These are phyloP conservation scores for chimpanzee (Pan troglodytes) DNA, from an alignment of 2,113 vertebrate genomes.

Conservation along the genomic window NHGRI_mPanTro3-v2.1_pri NC_072398.2:38355501-38356000, in stretches of 20 bases:
- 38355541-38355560: background rate
- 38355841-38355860: background rate
- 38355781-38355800: background rate
- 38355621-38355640: background rate
- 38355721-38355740: constrained; percentile 46
- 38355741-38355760: constrained; percentile 34
- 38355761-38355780: constrained; percentile 1
- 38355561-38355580: constrained; percentile 41
- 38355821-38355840: background rate
- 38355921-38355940: fast-evolving
- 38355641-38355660: background rate
- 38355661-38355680: constrained; percentile 31
- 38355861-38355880: background rate
- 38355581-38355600: constrained; percentile 38
- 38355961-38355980: background rate
- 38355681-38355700: constrained; percentile 49
- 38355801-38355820: background rate
- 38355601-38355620: background rate
- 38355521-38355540: constrained; percentile 38
- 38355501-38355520: background rate
- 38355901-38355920: background rate
- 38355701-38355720: constrained; percentile 47
- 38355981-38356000: fast-evolving
- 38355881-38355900: background rate
- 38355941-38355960: fast-evolving